Base-by-base conservation (phyloP, 2,797 vertebrate species). In the Fistularia tabacaria region DNA sequence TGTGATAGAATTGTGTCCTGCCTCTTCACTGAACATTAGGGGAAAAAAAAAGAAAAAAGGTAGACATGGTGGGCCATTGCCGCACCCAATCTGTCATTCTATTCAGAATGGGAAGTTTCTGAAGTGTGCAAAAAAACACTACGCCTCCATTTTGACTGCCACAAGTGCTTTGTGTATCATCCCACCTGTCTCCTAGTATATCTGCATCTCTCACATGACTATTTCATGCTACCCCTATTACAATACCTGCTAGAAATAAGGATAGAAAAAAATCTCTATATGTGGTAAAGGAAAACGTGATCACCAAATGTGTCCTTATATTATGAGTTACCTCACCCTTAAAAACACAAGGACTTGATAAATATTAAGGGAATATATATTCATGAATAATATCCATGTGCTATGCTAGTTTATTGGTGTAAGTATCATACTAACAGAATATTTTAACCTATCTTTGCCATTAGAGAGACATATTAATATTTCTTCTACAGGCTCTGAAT, bases 71-170 rank as follows among this genome's bases (percentile, higher is more conserved):
- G 66, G 73, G 64, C 73, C 69, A 62, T 74, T 44, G 70, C 73
- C 74, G 85, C 87, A 85, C 83, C 78, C 80, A 88, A 88, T 89
- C 88, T 90, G 85, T 90, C 88, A 88, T 85, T 57, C 49, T 66
- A 67, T 77, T 69, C 51, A 40, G 57, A 78, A 69, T 56, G 54
- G 54, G 69, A 69, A 79, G 64, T 81, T 84, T 85, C 57, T 77
- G 66, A 83, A 83, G 85, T 55, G 69, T 68, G 66, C 49, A 58
- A 47, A 62, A 79, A 63, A 78, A 79, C 66, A 69, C 79, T 71
- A 10, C 44, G 74, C 82, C 77, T 77, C 55, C 5, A 73, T 81
- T 68, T 61, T 62, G 73, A 80, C 68, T 83, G 75, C 69, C 60
- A 67, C 61, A 25, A 71, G 58, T 51, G 65, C 46, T 15, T 44